Evolutionary conservation across 2,888 invertebrate species (phyloP), one percentile per base, ranked within the genome.

Genomic region (Leptopilina myrica): DNA sequence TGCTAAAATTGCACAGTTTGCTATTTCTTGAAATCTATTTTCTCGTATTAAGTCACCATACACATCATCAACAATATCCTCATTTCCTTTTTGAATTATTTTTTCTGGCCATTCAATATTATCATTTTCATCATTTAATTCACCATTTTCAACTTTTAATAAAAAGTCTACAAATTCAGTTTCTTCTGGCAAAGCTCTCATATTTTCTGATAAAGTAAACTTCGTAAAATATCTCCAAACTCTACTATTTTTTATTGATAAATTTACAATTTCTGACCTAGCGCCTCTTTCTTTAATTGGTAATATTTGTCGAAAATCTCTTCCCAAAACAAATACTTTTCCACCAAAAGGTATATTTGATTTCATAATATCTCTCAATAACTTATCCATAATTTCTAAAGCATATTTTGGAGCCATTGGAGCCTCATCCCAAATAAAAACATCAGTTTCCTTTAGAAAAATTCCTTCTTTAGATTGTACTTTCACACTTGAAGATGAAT

Each of bases 221-320:
- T n/a, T 56, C 5, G 56, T n/a, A 56, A 56, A 56, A 56, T 56
- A 14, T 56, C 14, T 56, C 56, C 56, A 56, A 56, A 56, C 14
- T 4, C n/a, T 56, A 56, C 56, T 85, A 76, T 49, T 80, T 78
- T 86, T 86, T 12, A 86, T 85, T 14, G 84, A 85, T 40, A 85
- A 69, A 84, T 82, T 83, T 5, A 87, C 46, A 15, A 33, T 33
- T 33, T 33, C 33, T 3, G 33, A 33, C 33, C 33, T 33, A 33
- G 33, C 3, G 33, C 33, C 33, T 33, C 33, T 33, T 33, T 33
- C 33, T 33, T 33, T 33, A 33, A 2, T 33, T 33, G 33, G 33
- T 33, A 33, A 33, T 33, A 33, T 33, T 33, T 33, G 33, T 33
- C 33, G 33, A 33, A 33, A 33, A 33, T 33, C 33, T 33, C 33